Base-by-base conservation (phyloP, 2,797 vertebrate species). In the Mormyrus proboscirostris region DNA sequence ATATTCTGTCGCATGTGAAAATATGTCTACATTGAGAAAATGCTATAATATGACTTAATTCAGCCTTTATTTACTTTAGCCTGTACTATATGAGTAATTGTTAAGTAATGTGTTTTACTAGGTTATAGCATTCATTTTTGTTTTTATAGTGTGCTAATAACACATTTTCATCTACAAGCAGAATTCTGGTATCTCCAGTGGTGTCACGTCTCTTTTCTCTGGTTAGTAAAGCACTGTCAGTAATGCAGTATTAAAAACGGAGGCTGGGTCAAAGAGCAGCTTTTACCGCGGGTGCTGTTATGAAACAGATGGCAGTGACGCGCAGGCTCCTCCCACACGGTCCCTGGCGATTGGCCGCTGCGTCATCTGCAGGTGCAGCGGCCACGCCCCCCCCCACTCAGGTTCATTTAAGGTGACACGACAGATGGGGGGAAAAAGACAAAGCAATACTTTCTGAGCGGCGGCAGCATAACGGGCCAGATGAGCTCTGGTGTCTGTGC, bases 101-200 rank as follows among this genome's bases (percentile, higher is more conserved):
- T 33, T 19, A 57, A 33, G 12, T 50, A 84, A n/a, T 47, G 9
- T 50, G 22, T 25, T 22, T 50, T 10, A 84, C 82, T 47, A 53
- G 47, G 6, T 85, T 53, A 47, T 50, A 50, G 47, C 49, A n/a
- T 50, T 85, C 47, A 84, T 29, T 69, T 16, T 84, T 41, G 44
- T 22, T 59, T 59, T 73, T 49, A 49, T 22, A 2, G 65, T 53
- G 85, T 88, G 57, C 4, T 49, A 88, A 89, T 88, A 89, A 90
- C 73, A 90, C 73, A 33, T 87, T 87, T 84, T 89, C 89, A 88
- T 69, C 44, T 88, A 38, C 65, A 65, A 88, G 86, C 51, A 91
- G 69, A 91, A 73, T 84, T 93, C 88, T 92, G 90, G 90, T 90
- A 59, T 62, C 38, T 62, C 92, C 83, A 91, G 88, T 92, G 90